Percentiles rank a stretch among this genome's conserved stretches.
These are phyloP conservation scores for Drosophila anomelani DNA, from an alignment of 2,888 invertebrate genomes.

Conservation along the genomic window DNA sequence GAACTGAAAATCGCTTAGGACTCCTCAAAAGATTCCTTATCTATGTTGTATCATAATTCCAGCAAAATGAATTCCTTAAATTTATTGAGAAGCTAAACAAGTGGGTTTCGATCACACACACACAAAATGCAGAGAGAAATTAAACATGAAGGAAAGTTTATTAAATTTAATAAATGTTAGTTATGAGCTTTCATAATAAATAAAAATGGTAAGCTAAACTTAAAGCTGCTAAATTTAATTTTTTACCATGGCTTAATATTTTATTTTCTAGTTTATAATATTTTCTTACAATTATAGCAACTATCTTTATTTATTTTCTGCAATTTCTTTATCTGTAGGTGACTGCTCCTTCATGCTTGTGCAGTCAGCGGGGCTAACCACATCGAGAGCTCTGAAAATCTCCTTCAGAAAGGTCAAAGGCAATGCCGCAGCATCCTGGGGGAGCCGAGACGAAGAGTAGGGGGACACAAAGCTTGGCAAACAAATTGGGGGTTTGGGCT, in stretches of 20 bases:
- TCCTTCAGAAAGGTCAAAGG: conserved; percentile 79
- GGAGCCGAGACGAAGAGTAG: background rate
- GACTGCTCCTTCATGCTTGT: conserved; percentile 9
- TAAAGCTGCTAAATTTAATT: no score
- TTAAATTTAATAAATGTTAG: background rate
- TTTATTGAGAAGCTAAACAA: background rate
- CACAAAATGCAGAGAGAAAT: background rate
- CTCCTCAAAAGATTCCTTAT: background rate
- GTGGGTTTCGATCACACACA: background rate
- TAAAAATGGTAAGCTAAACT: background rate
- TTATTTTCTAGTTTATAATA: background rate
- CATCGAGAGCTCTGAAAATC: conserved; percentile 52
- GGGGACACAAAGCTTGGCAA: conserved; percentile 15
- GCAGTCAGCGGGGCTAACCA: conserved; percentile 27
- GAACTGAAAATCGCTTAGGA: conserved; percentile 8
- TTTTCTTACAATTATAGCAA: background rate
- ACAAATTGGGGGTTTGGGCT: conserved; percentile 9
- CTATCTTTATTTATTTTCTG: background rate
- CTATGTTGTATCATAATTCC: background rate
- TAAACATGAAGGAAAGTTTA: background rate
- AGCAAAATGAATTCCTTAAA: background rate
- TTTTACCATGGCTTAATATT: background rate
- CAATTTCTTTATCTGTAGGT: background rate
- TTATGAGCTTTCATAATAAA: background rate
- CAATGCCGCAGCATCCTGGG: conserved; percentile 51